Percentiles rank a stretch among this genome's conserved stretches.
Conservation (phyloP, 2,797 vertebrate species). For the Gambelia wislizenii region DNA sequence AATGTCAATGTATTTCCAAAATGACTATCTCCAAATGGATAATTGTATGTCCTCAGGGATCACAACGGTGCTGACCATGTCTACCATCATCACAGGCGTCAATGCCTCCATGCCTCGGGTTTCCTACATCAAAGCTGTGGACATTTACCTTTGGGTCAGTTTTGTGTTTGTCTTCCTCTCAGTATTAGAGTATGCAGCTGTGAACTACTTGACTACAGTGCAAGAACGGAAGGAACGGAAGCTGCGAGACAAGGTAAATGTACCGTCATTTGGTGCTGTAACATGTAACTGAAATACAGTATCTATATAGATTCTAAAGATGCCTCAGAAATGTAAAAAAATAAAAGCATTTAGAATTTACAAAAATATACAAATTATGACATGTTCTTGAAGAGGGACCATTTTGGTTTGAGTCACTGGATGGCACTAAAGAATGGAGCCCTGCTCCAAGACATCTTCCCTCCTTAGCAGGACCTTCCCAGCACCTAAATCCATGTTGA, state of each 20-base stretch:
- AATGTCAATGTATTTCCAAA: not conserved
- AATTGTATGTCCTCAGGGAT: constrained; percentile 64
- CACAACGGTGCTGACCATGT: constrained; percentile 94
- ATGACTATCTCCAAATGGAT: not conserved
- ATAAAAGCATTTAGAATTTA: not conserved
- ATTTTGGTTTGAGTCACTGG: not conserved
- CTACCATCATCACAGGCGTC: constrained; percentile 94
- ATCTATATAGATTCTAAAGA: not conserved
- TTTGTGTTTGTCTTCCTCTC: constrained; percentile 95
- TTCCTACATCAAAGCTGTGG: constrained; percentile 95
- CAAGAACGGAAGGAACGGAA: constrained; percentile 84
- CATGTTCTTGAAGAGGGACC: not conserved
- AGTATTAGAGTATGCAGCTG: constrained; percentile 90
- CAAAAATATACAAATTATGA: fast-evolving
- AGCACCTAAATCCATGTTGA: not conserved
- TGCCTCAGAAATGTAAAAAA: not conserved
- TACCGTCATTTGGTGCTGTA: fast-evolving
- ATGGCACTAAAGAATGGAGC: too few species aligned
- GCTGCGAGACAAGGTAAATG: constrained; percentile 80
- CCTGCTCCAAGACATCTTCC: too few species aligned
- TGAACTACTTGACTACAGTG: constrained; percentile 89
- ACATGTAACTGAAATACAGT: not conserved
- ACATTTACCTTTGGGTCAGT: constrained; percentile 95
- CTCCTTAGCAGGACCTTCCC: not conserved
- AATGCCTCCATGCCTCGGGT: constrained; percentile 95